Evolutionary conservation across 2,113 vertebrate genomes (phyloP).

Genomic region (Zapornia atra): DNA sequence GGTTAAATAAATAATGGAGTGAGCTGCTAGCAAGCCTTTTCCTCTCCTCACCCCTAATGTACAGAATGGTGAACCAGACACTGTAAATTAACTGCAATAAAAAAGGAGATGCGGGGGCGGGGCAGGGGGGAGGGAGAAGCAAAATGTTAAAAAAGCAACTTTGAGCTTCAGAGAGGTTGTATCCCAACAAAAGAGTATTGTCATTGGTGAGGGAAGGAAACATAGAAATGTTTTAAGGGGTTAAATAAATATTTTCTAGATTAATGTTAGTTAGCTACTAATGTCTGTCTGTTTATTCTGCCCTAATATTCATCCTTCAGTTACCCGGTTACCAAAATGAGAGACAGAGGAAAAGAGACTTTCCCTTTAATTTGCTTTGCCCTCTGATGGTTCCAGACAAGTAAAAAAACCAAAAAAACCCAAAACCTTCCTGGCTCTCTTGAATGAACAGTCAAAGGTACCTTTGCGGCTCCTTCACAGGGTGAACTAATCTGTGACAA

Average conservation of each 20-base stretch:
- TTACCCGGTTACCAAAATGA: background rate
- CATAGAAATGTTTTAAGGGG: background rate
- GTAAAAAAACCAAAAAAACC: too few species aligned
- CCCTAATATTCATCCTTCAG: background rate
- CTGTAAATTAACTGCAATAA: background rate
- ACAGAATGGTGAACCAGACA: background rate
- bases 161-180: background rate
- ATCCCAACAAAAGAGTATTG: background rate
- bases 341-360: background rate
- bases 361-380: constrained; percentile 9
- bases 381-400: background rate
- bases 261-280: background rate
- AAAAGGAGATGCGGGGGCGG: background rate
- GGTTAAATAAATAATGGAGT: constrained; percentile 25
- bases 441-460: constrained; percentile 34
- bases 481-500: constrained; percentile 65
- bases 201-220: background rate
- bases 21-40: background rate
- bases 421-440: background rate
- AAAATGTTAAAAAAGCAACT: background rate
- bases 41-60: background rate
- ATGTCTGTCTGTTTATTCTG: background rate
- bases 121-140: background rate
- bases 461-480: constrained; percentile 34
- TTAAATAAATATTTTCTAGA: constrained; percentile 10